A percentile compares a stretch with the other conserved stretches of the same genome.
Conservation (phyloP, 2,888 invertebrate species). For the Linnaemya vulpina region DNA sequence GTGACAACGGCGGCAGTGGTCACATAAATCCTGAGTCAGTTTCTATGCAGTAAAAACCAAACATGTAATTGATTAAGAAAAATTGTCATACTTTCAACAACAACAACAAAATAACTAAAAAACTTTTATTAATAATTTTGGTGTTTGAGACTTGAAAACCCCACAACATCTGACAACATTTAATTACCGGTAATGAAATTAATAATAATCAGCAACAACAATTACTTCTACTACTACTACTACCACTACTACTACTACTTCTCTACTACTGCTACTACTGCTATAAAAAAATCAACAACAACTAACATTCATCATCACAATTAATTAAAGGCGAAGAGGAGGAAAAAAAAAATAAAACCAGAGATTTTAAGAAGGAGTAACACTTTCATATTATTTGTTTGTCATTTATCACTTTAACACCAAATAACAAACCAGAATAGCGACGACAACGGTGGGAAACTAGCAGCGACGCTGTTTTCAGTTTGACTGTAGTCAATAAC, state of each 20-base stretch:
- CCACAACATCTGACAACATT: conserved; percentile 33
- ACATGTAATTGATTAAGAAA: conserved; percentile 55
- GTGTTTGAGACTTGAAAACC: conserved; percentile 10
- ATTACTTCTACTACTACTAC: neutral
- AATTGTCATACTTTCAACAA: neutral
- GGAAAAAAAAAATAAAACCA: neutral
- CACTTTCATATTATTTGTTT: conserved; percentile 15
- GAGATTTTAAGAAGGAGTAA: conserved; percentile 35
- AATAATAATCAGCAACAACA: conserved; percentile 41
- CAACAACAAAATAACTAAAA: conserved; percentile 1
- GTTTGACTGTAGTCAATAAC: neutral
- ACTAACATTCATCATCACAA: conserved; percentile 50
- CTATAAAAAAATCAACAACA: conserved; percentile 18
- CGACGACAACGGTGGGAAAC: conserved; percentile 27
- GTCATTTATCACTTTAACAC: conserved; percentile 35
- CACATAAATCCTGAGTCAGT: conserved; percentile 1
- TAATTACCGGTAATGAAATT: conserved; percentile 48
- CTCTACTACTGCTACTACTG: conserved; percentile 7
- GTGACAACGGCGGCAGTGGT: conserved; percentile 7
- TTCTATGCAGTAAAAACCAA: conserved; percentile 4
- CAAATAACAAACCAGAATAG: conserved; percentile 2
- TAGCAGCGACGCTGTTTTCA: neutral
- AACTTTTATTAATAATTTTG: conserved; percentile 26
- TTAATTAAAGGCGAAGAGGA: conserved; percentile 27
- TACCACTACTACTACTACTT: conserved; percentile 5